Conservation (phyloP, 2,113 vertebrate species). For the Rana temporaria region DNA sequence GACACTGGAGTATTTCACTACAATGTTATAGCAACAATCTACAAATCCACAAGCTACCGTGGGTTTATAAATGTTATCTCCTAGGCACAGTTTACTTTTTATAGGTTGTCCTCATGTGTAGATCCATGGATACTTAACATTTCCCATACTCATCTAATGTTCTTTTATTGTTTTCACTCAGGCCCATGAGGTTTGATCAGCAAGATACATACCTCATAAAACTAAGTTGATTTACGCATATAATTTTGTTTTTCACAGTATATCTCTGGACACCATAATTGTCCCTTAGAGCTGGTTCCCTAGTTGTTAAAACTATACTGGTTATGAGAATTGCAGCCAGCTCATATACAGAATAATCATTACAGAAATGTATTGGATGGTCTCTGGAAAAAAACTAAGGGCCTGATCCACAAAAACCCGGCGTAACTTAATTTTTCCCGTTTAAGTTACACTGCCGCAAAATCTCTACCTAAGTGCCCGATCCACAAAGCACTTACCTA, state of each 20-base stretch:
- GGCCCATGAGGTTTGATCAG: constrained; percentile 10
- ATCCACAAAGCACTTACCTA: too few species aligned
- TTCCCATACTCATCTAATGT: background rate
- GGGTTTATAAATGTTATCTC: background rate
- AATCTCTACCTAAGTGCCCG: too few species aligned
- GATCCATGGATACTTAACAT: background rate
- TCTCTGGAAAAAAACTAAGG: too few species aligned
- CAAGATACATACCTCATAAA: constrained; percentile 16
- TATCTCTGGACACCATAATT: background rate
- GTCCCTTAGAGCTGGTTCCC: background rate
- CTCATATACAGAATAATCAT: background rate
- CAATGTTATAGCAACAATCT: constrained; percentile 1
- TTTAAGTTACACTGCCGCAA: too few species aligned
- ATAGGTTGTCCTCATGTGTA: background rate
- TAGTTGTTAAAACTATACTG: background rate
- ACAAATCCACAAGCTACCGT: background rate
- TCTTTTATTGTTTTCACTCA: background rate
- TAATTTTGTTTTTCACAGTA: constrained; percentile 25
- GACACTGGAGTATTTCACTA: background rate
- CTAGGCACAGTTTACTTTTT: constrained; percentile 15
- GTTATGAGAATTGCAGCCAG: background rate
- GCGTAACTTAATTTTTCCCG: too few species aligned
- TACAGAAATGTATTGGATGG: background rate
- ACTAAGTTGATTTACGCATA: constrained; percentile 25
- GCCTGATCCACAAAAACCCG: too few species aligned